Evolutionary conservation across 2,888 invertebrate species (phyloP).

Genomic region (Drosophila engyochracea): DNA sequence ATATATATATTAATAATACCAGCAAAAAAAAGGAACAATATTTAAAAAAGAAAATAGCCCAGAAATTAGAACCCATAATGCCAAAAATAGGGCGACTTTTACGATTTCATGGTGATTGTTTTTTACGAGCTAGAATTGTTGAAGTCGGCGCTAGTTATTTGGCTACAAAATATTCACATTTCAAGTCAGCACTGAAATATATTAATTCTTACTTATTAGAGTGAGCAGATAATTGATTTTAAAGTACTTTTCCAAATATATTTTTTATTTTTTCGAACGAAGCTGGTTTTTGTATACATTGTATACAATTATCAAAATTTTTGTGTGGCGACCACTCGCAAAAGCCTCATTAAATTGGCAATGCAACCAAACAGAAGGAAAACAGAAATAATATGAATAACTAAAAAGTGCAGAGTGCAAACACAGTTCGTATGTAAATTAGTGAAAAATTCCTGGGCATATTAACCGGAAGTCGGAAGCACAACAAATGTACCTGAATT

Average conservation of each 20-base stretch:
- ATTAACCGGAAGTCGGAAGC: conserved; percentile 70
- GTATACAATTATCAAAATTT: conserved; percentile 8
- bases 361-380: conserved; percentile 5
- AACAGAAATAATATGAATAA: not conserved
- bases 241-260: not conserved
- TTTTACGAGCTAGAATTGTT: not conserved
- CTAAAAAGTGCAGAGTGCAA: conserved; percentile 19
- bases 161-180: not conserved
- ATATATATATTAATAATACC: no score
- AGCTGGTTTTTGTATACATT: not conserved
- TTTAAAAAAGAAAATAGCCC: no score
- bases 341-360: not conserved
- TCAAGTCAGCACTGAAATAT: not conserved
- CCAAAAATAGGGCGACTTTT: no score
- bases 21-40: not conserved
- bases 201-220: not conserved
- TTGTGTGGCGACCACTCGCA: not conserved
- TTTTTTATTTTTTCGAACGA: not conserved
- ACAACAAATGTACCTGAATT: conserved; percentile 74
- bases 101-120: no score
- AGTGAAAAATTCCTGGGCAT: conserved; percentile 52
- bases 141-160: not conserved
- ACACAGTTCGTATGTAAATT: conserved; percentile 51
- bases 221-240: not conserved
- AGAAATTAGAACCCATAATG: not conserved